Conservation (phyloP, 2,797 vertebrate species). For the Tangara arthus region DNA sequence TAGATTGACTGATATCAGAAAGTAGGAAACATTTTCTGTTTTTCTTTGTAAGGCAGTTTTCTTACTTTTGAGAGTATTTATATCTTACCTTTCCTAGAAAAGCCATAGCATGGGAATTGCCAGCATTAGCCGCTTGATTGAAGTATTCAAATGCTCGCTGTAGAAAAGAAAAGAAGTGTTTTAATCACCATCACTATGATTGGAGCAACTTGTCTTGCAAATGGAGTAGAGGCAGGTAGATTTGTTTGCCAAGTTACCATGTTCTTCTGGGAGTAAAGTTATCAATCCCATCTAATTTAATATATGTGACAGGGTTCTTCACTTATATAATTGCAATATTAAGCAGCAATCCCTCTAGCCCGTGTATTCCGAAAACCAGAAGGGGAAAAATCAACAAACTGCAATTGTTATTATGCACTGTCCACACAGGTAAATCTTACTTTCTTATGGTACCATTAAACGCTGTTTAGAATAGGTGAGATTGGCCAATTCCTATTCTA, state of each 20-base stretch:
- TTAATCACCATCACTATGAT: background rate
- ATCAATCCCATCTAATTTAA: background rate
- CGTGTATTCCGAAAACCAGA: background rate
- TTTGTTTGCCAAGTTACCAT: background rate
- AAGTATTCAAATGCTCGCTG: constrained; percentile 98
- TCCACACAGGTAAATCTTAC: background rate
- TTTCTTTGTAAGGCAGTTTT: background rate
- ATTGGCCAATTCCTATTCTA: background rate
- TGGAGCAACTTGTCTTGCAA: background rate
- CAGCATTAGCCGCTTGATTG: constrained; percentile 95
- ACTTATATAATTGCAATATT: fast-evolving
- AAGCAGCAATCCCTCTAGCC: background rate
- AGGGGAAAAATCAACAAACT: background rate
- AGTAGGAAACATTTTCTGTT: background rate
- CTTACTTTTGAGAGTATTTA: background rate
- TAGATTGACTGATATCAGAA: background rate
- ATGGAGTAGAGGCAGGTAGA: background rate
- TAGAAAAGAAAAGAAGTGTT: background rate
- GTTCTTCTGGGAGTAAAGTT: background rate
- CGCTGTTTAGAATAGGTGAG: fast-evolving
- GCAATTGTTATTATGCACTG: background rate
- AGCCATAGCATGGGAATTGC: constrained; percentile 97
- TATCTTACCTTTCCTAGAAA: constrained; percentile 93
- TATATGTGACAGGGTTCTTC: background rate
- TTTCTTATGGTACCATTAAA: background rate